Base-by-base conservation (phyloP, 2,113 vertebrate genomes). In the Cynopterus brachyotis region DNA sequence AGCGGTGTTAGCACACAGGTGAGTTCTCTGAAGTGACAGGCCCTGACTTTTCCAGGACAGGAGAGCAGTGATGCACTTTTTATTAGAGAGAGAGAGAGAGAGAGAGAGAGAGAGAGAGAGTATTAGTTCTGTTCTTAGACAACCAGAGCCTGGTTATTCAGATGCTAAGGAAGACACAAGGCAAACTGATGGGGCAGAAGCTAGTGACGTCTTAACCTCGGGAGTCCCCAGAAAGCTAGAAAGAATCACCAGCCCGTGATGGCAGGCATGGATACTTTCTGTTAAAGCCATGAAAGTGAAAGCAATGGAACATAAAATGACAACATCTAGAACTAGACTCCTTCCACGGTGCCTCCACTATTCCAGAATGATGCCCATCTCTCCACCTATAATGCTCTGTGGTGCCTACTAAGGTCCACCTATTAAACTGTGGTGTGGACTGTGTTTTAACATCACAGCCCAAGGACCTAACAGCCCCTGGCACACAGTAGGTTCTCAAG, bases 331-430 rank as follows among this genome's bases (percentile, higher is more conserved):
- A 83, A 60, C 47, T 2, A 28, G 47, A 59, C 50, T 10, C 47
- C 24, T 37, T 22, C 24, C 32, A 32, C 0, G 11, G 8, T 3
- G 4, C 2, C 50, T 50, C 50, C 3, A 15, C 13, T 9, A 5
- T 26, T 16, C n/a, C 47, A 50, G 24, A 4, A 1, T 0, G 3
- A 20, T 0, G 3, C 12, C 75, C 20, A 15, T 22, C 8, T 6
- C 32, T 0, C 0, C 15, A 53, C 11, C 17, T 47, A 1, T 1
- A 19, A 76, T n/a, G 8, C 24, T 26, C 45, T 2, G 1, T 16
- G 53, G 30, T 24, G 30, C 59, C 24, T 6, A 8, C 30, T 80
- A 42, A 53, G 45, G 70, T 16, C 26, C 40, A 64, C 20, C 66
- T 28, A n/a, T 17, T 89, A 2, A 76, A 40, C 15, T 16, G 42